Conservation (phyloP, 2,888 invertebrate species). For the Drosophila histrio region DNA sequence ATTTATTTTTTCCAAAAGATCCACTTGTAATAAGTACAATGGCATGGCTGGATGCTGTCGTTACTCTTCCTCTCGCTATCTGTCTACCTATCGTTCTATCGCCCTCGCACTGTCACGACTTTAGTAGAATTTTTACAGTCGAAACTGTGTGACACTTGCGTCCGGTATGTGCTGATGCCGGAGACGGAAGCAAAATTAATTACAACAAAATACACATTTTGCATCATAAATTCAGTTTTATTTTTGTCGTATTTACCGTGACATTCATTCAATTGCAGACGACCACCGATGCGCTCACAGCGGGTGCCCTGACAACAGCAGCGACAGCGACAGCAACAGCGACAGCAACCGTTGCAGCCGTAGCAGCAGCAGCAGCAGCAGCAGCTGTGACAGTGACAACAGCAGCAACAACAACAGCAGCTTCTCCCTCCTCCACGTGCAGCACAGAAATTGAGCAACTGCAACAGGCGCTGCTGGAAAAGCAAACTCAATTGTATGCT, state of each 20-base stretch:
- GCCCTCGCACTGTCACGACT: not conserved
- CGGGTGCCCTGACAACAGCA: constrained; percentile 43
- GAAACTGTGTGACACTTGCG: constrained; percentile 62
- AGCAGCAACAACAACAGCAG: constrained; percentile 10
- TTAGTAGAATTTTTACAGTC: constrained; percentile 60
- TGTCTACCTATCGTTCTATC: not conserved
- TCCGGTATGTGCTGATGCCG: constrained; percentile 46
- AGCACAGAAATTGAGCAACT: constrained; percentile 87
- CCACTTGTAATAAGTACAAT: constrained; percentile 42
- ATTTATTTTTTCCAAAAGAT: constrained; percentile 30
- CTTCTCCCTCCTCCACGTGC: not conserved
- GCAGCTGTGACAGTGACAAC: constrained; percentile 1
- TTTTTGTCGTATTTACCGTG: constrained; percentile 23
- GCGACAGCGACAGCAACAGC: constrained; percentile 8
- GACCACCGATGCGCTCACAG: constrained; percentile 46
- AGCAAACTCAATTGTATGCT: constrained; percentile 92
- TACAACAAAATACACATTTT: constrained; percentile 54
- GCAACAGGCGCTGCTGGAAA: constrained; percentile 91
- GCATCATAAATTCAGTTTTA: constrained; percentile 49
- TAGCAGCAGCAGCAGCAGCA: constrained; percentile 9
- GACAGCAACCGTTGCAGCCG: constrained; percentile 1
- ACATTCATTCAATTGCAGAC: constrained; percentile 59
- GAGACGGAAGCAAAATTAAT: constrained; percentile 70
- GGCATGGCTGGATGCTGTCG: constrained; percentile 42
- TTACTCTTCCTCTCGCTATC: constrained; percentile 5